These are phyloP conservation scores for Argyra leucocephala DNA, from an alignment of 2,888 invertebrate species.

Conservation along the genomic window DNA sequence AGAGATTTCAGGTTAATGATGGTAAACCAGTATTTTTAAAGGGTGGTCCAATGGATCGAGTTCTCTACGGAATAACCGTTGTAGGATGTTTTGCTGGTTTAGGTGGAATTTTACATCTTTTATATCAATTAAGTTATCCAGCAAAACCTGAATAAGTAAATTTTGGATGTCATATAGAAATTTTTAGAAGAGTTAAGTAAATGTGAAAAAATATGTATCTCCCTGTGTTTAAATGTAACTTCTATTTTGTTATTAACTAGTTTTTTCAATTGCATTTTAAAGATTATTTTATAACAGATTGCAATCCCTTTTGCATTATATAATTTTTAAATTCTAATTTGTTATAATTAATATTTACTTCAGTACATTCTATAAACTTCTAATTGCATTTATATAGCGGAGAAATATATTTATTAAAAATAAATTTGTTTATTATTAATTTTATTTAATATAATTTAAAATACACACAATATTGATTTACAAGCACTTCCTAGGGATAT, in stretches of 20 bases:
- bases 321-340: not conserved
- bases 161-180: conserved; percentile 19
- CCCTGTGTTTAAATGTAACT: conserved; percentile 5
- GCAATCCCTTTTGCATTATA: not conserved
- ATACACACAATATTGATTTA: too few species aligned
- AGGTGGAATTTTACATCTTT: conserved; percentile 36
- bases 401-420: not conserved
- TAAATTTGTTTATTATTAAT: not conserved
- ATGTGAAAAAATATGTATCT: conserved; percentile 2
- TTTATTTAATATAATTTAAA: too few species aligned
- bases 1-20: conserved; percentile 41
- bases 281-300: not conserved
- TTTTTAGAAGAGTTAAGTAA: conserved; percentile 16
- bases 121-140: conserved; percentile 31
- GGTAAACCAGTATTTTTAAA: conserved; percentile 47
- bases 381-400: not conserved
- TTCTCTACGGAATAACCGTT: conserved; percentile 42
- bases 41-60: conserved; percentile 43
- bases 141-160: not conserved
- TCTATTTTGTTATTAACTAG: not conserved
- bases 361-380: not conserved
- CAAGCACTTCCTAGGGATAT: too few species aligned
- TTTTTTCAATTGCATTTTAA: not conserved
- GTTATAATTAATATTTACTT: not conserved
- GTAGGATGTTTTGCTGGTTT: conserved; percentile 36